Conservation (phyloP, 2,797 vertebrate genomes). For the Acanthornis magna region DNA sequence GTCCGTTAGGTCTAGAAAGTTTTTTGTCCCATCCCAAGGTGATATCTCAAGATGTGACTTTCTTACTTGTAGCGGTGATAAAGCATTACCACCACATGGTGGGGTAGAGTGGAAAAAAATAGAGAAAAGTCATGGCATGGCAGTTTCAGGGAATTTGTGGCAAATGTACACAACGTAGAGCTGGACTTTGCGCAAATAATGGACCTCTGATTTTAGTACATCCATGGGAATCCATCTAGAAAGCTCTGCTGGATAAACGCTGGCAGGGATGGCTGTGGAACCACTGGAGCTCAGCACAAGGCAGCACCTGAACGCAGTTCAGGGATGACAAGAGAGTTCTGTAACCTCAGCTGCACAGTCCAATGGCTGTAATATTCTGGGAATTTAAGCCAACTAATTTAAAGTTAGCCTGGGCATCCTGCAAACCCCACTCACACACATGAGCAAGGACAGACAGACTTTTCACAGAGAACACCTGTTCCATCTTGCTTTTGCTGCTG, state of each 20-base stretch:
- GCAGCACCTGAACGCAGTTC: neutral
- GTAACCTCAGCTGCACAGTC: neutral
- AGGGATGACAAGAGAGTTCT: neutral
- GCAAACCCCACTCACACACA: neutral
- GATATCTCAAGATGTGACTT: neutral
- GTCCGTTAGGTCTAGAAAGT: neutral
- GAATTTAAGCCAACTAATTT: neutral
- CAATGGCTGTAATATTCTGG: neutral
- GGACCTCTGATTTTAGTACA: neutral
- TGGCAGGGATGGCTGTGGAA: neutral
- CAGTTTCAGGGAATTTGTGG: neutral
- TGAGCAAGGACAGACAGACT: neutral
- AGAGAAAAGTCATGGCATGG: neutral
- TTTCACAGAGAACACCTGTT: neutral
- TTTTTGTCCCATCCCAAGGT: neutral
- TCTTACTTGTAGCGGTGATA: neutral
- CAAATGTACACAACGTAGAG: neutral
- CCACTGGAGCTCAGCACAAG: neutral
- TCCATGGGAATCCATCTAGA: neutral
- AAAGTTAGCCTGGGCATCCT: neutral
- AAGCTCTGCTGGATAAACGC: neutral
- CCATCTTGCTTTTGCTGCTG: neutral
- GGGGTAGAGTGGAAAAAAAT: neutral
- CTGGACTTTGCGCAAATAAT: neutral
- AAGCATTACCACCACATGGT: fast-evolving